Conservation (phyloP, 2,797 vertebrate species). For the Falco naumanni region DNA sequence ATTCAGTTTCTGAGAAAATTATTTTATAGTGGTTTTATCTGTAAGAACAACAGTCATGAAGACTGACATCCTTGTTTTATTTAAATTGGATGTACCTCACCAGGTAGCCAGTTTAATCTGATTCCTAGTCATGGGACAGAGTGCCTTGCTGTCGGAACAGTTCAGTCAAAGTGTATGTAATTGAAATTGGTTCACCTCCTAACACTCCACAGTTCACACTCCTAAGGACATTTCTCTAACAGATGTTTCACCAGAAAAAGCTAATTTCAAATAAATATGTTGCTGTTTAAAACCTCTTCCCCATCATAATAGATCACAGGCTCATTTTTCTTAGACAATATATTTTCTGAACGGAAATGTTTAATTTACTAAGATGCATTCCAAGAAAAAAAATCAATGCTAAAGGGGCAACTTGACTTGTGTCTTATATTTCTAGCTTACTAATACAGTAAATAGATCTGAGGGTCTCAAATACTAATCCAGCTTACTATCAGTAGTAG, state of each 20-base stretch:
- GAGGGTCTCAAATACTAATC: neutral
- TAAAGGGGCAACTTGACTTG: neutral
- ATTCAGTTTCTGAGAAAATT: neutral
- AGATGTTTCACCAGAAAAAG: neutral
- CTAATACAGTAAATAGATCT: neutral
- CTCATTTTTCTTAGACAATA: neutral
- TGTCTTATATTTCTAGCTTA: neutral
- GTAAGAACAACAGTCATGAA: neutral
- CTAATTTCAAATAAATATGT: neutral
- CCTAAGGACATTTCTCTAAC: neutral
- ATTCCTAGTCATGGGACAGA: neutral
- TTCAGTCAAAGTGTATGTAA: neutral
- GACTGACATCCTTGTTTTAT: neutral
- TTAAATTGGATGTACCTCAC: neutral
- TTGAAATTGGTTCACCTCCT: neutral
- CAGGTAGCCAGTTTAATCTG: neutral
- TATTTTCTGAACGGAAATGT: neutral
- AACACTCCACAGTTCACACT: neutral
- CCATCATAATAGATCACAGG: neutral
- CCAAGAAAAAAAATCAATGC: neutral
- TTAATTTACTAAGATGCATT: neutral
- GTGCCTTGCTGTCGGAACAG: neutral
- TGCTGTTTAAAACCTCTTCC: neutral
- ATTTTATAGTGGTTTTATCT: neutral
- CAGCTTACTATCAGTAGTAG: neutral